Conservation (phyloP, 2,888 invertebrate genomes). For the Metalampra italica region DNA sequence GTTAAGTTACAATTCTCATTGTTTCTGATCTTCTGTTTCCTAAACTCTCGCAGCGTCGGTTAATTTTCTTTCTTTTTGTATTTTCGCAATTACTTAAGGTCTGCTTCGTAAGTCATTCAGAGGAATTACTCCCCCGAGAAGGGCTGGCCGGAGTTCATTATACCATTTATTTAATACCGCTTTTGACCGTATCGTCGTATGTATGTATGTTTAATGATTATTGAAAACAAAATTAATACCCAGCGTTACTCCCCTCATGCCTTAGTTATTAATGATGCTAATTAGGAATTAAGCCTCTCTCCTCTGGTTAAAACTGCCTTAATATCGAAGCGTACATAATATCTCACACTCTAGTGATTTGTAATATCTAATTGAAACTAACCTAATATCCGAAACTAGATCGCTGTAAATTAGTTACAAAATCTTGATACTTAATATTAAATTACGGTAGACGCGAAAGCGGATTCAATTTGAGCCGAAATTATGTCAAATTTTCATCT, state of each 20-base stretch:
- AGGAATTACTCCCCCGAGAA: not conserved
- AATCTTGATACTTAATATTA: not conserved
- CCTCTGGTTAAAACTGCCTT: too few species aligned
- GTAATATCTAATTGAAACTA: not conserved
- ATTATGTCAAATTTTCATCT: not conserved
- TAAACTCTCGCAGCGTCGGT: not conserved
- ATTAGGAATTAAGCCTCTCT: too few species aligned
- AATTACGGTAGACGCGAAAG: not conserved
- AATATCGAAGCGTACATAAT: too few species aligned
- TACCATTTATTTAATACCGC: not conserved
- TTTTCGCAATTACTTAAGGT: constrained; percentile 1
- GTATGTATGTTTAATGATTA: too few species aligned
- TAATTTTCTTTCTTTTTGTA: not conserved
- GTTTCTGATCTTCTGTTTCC: not conserved
- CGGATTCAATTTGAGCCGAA: not conserved
- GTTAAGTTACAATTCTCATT: too few species aligned
- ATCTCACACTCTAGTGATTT: too few species aligned
- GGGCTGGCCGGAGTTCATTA: not conserved
- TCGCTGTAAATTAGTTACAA: not conserved
- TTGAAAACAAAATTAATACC: too few species aligned
- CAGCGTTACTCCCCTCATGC: too few species aligned
- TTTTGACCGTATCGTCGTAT: not conserved
- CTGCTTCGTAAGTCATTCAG: not conserved
- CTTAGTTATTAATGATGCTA: too few species aligned
- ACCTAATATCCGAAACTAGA: constrained; percentile 1